These are phyloP conservation scores for Apeltes quadracus DNA, from an alignment of 2,113 vertebrate species.

Conservation along the genomic window DNA sequence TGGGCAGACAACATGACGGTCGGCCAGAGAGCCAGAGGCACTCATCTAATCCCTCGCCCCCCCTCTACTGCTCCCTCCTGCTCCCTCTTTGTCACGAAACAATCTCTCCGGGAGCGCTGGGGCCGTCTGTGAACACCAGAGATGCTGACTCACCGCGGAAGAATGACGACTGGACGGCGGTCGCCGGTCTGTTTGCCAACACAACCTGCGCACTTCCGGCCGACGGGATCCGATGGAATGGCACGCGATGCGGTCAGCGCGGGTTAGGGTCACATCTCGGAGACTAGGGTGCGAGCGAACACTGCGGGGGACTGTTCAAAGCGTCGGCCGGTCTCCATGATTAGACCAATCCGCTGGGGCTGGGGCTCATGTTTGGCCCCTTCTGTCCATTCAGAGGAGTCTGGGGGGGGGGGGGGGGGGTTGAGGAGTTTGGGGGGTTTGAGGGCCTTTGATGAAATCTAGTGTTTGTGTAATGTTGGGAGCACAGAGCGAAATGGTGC, in stretches of 20 bases:
- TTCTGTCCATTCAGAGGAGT: slow-evolving; percentile 74
- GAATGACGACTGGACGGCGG: slow-evolving; percentile 6
- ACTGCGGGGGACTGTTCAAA: slow-evolving; percentile 63
- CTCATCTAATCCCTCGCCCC: slow-evolving; percentile 41
- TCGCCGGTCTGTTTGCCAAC: slow-evolving; percentile 31
- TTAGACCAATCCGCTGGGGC: slow-evolving; percentile 59
- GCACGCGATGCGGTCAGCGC: slow-evolving; percentile 36
- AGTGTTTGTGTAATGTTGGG: slow-evolving; percentile 75
- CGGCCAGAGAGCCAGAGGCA: slow-evolving; percentile 43
- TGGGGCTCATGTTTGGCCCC: slow-evolving; percentile 61
- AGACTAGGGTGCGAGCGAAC: slow-evolving; percentile 49
- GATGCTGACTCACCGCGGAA: slow-evolving; percentile 56
- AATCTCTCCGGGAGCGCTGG: slow-evolving; percentile 10
- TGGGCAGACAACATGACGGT: slow-evolving; percentile 56
- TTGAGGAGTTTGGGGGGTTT: no score
- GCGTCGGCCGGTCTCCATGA: slow-evolving; percentile 55
- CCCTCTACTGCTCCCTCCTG: slow-evolving; percentile 11
- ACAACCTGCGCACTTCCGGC: slow-evolving; percentile 7
- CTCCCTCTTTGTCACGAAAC: slow-evolving; percentile 42
- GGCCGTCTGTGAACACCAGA: slow-evolving; percentile 23
- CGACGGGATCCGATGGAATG: slow-evolving; percentile 27
- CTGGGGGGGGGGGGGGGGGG: slow-evolving; percentile 2
- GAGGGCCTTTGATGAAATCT: slow-evolving; percentile 73
- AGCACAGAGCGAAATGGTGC: slow-evolving; percentile 50
- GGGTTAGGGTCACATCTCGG: slow-evolving; percentile 41